phyloP scores from a whole-genome alignment of 2,888 invertebrate genomes.

The Penaeus monodon region DNA sequence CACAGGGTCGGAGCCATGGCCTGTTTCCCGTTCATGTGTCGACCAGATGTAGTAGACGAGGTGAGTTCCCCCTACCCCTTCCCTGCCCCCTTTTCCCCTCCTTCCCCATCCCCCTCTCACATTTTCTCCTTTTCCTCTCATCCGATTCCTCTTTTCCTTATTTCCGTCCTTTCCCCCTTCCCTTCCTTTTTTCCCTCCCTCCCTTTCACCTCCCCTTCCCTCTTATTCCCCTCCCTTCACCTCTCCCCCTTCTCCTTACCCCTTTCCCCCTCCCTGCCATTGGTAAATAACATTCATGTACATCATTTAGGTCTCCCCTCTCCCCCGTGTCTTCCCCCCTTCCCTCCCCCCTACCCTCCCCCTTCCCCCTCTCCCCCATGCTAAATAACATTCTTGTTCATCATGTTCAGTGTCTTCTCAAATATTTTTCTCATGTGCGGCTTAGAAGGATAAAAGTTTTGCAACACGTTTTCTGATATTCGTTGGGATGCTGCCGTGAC shows the following conservation, averaged over 20 bases:
- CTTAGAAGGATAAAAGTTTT: too few species aligned
- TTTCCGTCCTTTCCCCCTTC: neutral
- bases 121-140: too few species aligned
- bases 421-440: too few species aligned
- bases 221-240: neutral
- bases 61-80: constrained; percentile 24
- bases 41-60: constrained; percentile 49
- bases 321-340: neutral
- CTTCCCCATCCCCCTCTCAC: neutral
- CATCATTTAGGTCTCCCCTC: neutral
- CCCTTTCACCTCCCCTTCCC: neutral
- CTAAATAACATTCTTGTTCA: neutral
- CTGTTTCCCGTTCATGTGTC: constrained; percentile 56
- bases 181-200: neutral
- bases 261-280: neutral
- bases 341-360: neutral
- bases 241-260: neutral
- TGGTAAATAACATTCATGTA: neutral
- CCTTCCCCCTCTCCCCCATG: neutral
- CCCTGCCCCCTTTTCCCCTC: neutral
- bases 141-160: neutral
- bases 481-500: too few species aligned
- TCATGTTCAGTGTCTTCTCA: neutral
- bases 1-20: constrained; percentile 35
- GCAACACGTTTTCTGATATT: too few species aligned